These are phyloP conservation scores for Scartelaos histophorus DNA, from an alignment of 2,113 vertebrate species.

Conservation along the genomic window DNA sequence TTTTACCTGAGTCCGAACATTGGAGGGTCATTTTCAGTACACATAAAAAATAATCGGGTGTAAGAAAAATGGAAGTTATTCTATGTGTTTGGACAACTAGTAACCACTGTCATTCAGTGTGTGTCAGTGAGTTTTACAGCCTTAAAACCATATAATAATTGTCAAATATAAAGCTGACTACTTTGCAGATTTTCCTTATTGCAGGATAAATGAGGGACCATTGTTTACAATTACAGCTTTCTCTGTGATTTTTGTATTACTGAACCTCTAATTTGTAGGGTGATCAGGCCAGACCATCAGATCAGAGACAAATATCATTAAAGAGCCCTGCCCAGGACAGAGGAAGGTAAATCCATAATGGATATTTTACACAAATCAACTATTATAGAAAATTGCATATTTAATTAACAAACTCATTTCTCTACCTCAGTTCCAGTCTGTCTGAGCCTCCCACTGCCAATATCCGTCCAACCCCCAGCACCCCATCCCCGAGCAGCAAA, in stretches of 20 bases:
- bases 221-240: background rate
- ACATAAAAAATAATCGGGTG: no score
- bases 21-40: no score
- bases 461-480: constrained; percentile 96
- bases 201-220: no score
- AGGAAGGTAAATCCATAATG: constrained; percentile 83
- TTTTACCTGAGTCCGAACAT: background rate
- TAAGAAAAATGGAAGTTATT: no score
- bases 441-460: constrained; percentile 97
- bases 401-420: background rate
- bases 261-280: constrained; percentile 47
- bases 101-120: no score
- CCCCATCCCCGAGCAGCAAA: constrained; percentile 80
- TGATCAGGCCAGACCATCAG: constrained; percentile 81
- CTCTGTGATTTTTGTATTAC: background rate
- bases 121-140: no score
- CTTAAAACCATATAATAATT: no score
- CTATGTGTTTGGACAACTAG: no score
- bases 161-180: no score
- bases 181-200: no score
- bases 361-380: background rate
- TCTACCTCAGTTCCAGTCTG: constrained; percentile 80
- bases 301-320: constrained; percentile 85
- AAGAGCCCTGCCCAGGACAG: constrained; percentile 90
- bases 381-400: background rate